Conservation (phyloP, 2,113 vertebrate species). For the Cranoglanis bouderius region DNA sequence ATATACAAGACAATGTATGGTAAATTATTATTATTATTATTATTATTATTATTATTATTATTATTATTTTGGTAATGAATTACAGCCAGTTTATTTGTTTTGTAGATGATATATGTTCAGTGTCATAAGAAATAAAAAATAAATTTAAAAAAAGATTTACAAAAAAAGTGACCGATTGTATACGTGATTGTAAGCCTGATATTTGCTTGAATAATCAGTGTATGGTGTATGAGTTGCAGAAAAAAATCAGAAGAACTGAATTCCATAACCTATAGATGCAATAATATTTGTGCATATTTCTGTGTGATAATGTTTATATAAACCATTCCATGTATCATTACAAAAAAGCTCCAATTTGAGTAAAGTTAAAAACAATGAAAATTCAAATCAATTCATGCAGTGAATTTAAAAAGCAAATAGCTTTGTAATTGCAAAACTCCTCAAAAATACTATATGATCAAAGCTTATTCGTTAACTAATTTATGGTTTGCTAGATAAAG, state of each 20-base stretch:
- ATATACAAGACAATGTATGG: background rate
- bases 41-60: no score
- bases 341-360: background rate
- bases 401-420: background rate
- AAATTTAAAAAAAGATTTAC: background rate
- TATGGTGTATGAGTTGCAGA: background rate
- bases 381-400: background rate
- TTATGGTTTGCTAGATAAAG: slow-evolving; percentile 74
- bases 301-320: background rate
- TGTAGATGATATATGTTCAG: background rate
- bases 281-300: background rate
- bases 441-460: background rate
- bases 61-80: background rate
- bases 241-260: background rate
- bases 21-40: no score
- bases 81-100: background rate
- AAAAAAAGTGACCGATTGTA: no score
- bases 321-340: background rate
- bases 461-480: background rate
- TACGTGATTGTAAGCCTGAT: no score
- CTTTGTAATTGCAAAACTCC: background rate
- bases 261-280: background rate
- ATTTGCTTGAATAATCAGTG: background rate
- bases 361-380: background rate
- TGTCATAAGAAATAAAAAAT: background rate